Percentiles rank a stretch among this genome's conserved stretches.
Conservation (phyloP, 2,797 vertebrate species). For the Decapterus maruadsi region DNA sequence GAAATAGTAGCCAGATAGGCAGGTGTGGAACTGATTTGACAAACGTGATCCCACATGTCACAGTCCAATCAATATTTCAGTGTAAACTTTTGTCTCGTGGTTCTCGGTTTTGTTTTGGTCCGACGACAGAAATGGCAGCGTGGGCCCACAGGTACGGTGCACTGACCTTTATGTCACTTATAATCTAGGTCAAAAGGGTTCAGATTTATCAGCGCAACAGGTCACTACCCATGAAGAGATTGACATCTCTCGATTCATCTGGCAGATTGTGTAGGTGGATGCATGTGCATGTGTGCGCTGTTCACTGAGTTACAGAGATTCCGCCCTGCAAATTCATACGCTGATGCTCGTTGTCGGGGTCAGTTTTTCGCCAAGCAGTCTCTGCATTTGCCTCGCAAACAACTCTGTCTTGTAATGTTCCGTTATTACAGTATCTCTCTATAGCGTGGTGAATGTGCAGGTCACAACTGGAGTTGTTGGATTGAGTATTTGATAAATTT, state of each 20-base stretch:
- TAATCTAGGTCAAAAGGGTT: conserved; percentile 69
- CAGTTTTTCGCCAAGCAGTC: too few species aligned
- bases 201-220: conserved; percentile 43
- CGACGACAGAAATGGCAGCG: conserved; percentile 63
- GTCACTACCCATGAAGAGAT: conserved; percentile 62
- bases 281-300: neutral
- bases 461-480: too few species aligned
- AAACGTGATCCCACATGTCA: neutral
- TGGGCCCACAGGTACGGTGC: conserved; percentile 65
- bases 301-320: conserved; percentile 2
- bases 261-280: conserved; percentile 10
- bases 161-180: conserved; percentile 79
- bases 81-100: conserved; percentile 24
- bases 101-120: conserved; percentile 40
- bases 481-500: too few species aligned
- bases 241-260: conserved; percentile 33
- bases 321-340: too few species aligned
- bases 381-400: too few species aligned
- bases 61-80: neutral
- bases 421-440: too few species aligned
- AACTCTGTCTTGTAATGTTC: too few species aligned
- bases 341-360: too few species aligned
- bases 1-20: neutral
- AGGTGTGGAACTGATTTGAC: too few species aligned
- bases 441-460: too few species aligned